A percentile compares a stretch with the other conserved stretches of the same genome.
Evolutionary conservation across 2,113 vertebrate genomes (phyloP).

Genomic region (Cynoglossus semilaevis): DNA sequence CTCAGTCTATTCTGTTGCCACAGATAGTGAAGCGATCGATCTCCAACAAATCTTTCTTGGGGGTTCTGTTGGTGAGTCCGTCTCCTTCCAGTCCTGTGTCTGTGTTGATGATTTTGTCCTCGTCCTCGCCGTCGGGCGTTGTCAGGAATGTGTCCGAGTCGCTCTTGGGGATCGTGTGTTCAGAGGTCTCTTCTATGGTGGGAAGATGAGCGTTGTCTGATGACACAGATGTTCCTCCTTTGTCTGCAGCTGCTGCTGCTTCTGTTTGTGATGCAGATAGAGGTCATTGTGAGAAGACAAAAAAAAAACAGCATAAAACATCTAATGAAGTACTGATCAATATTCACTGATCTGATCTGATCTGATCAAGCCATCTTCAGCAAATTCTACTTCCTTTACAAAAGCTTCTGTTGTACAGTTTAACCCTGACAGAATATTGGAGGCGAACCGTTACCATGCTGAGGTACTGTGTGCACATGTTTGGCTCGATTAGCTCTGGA

Average conservation of each 20-base stretch:
- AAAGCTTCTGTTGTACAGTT: too few species aligned
- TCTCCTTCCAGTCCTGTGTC: constrained; percentile 76
- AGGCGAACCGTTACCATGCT: constrained; percentile 38
- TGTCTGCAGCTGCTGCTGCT: constrained; percentile 51
- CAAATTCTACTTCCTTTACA: too few species aligned
- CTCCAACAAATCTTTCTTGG: constrained; percentile 94
- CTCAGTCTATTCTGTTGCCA: constrained; percentile 96
- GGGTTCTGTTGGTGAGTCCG: constrained; percentile 82
- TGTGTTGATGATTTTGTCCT: constrained; percentile 72
- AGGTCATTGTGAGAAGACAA: too few species aligned
- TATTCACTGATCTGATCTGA: too few species aligned
- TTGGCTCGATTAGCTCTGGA: constrained; percentile 80
- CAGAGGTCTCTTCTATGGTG: constrained; percentile 71
- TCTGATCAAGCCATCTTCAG: too few species aligned
- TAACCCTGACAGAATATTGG: not conserved
- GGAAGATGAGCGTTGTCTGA: constrained; percentile 79
- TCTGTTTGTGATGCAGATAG: constrained; percentile 60
- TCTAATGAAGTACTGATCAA: too few species aligned
- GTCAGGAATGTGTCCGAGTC: constrained; percentile 91
- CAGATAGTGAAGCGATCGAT: constrained; percentile 99
- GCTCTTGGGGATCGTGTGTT: constrained; percentile 84
- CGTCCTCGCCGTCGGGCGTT: constrained; percentile 93
- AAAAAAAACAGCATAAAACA: too few species aligned
- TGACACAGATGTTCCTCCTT: constrained; percentile 72
- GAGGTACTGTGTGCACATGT: constrained; percentile 60